phyloP scores from a whole-genome alignment of 2,888 invertebrate species.

The Hydraecia micacea region DNA sequence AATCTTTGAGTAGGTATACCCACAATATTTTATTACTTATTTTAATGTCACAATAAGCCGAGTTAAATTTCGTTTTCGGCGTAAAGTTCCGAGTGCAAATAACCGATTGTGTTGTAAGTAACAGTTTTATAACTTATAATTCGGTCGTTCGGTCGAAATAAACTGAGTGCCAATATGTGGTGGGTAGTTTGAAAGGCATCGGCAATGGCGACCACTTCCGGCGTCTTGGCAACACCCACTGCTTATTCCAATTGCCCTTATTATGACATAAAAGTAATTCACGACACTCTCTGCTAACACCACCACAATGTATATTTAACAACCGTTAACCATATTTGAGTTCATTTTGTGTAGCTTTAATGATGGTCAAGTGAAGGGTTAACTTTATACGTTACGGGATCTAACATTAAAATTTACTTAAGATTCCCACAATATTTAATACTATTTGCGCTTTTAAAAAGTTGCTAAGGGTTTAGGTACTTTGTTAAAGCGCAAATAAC shows the following conservation, averaged over 20 bases:
- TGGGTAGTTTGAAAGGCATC: conserved; percentile 63
- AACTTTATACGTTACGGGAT: conserved; percentile 16
- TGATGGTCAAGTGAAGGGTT: conserved; percentile 12
- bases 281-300: conserved; percentile 73
- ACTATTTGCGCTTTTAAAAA: background rate
- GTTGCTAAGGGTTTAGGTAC: too few species aligned
- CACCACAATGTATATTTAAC: conserved; percentile 74
- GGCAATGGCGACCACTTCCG: conserved; percentile 67
- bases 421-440: background rate
- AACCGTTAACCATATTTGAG: conserved; percentile 74
- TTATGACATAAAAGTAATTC: conserved; percentile 84
- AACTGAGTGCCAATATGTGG: conserved; percentile 60
- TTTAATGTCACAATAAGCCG: conserved; percentile 36
- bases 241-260: conserved; percentile 77
- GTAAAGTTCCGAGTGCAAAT: conserved; percentile 47
- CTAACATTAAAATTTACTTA: background rate
- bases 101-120: conserved; percentile 75
- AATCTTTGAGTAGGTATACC: conserved; percentile 43
- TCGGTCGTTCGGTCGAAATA: conserved; percentile 48
- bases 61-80: conserved; percentile 18
- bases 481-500: too few species aligned
- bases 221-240: conserved; percentile 68
- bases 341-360: conserved; percentile 61
- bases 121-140: conserved; percentile 71
- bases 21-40: conserved; percentile 49